Conservation (phyloP, 2,113 vertebrate species). For the Coptodon rendalli region DNA sequence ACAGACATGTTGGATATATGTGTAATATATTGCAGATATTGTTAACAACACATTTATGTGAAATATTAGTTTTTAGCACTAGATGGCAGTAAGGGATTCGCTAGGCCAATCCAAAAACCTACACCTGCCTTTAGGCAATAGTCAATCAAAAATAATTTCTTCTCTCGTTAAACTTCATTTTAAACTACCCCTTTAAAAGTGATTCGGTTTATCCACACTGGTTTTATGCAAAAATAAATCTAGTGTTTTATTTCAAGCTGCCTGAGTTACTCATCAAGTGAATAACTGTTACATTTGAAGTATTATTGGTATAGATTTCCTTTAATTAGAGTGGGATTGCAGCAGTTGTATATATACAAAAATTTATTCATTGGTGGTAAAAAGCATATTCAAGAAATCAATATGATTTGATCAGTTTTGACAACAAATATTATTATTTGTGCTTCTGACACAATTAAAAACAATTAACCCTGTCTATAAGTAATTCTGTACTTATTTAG, state of each 20-base stretch:
- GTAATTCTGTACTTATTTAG: neutral
- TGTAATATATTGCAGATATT: neutral
- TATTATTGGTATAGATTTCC: neutral
- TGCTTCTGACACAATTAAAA: neutral
- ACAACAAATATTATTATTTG: neutral
- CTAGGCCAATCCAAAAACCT: neutral
- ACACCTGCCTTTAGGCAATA: neutral
- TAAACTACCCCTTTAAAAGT: neutral
- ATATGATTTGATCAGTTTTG: neutral
- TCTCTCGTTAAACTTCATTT: fast-evolving
- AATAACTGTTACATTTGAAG: neutral
- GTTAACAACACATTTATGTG: neutral
- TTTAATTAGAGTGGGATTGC: neutral
- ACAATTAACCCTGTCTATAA: neutral
- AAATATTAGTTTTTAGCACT: neutral
- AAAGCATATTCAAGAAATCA: neutral
- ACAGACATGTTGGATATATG: neutral
- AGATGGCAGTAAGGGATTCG: neutral
- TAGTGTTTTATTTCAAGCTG: neutral
- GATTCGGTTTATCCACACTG: neutral
- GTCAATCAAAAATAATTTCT: neutral
- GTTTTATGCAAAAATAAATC: neutral
- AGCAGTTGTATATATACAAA: neutral
- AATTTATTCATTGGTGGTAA: too few relatives aligned
- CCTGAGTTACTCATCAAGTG: neutral